These are phyloP conservation scores for Pyrocoelia pectoralis DNA, from an alignment of 2,888 invertebrate genomes.

Conservation along the genomic window DNA sequence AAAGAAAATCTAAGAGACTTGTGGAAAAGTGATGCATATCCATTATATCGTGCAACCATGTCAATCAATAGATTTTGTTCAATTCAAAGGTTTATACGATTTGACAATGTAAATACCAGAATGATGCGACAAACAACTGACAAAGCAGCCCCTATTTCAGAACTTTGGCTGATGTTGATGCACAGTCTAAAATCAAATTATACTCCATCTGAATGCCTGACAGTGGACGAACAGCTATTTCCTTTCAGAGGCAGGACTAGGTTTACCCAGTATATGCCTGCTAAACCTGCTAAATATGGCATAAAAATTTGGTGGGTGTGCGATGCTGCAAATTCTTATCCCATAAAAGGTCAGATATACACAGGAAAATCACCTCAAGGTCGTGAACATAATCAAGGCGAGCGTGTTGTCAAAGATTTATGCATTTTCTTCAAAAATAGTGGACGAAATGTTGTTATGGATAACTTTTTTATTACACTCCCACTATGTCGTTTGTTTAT, in stretches of 20 bases:
- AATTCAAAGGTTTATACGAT: neutral
- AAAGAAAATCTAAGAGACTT: neutral
- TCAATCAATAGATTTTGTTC: neutral
- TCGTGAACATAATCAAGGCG: neutral
- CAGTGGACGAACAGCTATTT: neutral
- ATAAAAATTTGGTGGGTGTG: constrained; percentile 14
- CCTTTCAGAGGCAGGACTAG: constrained; percentile 1
- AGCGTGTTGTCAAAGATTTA: neutral
- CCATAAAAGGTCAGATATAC: constrained; percentile 40
- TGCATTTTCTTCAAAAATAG: constrained; percentile 4
- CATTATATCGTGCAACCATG: too few species aligned
- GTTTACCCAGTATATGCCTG: neutral
- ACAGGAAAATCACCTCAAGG: constrained; percentile 37
- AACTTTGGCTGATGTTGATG: too few species aligned
- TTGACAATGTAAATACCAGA: neutral
- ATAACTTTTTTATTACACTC: constrained; percentile 24
- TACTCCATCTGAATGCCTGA: too few species aligned
- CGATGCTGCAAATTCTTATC: constrained; percentile 29
- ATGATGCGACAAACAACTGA: too few species aligned
- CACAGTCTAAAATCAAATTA: too few species aligned
- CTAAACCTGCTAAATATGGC: neutral
- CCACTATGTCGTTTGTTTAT: constrained; percentile 16
- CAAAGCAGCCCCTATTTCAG: too few species aligned
- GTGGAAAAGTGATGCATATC: too few species aligned
- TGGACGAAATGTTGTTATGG: constrained; percentile 19